phyloP scores from a whole-genome alignment of 2,113 vertebrate species.

The Amphiprion percula region DNA sequence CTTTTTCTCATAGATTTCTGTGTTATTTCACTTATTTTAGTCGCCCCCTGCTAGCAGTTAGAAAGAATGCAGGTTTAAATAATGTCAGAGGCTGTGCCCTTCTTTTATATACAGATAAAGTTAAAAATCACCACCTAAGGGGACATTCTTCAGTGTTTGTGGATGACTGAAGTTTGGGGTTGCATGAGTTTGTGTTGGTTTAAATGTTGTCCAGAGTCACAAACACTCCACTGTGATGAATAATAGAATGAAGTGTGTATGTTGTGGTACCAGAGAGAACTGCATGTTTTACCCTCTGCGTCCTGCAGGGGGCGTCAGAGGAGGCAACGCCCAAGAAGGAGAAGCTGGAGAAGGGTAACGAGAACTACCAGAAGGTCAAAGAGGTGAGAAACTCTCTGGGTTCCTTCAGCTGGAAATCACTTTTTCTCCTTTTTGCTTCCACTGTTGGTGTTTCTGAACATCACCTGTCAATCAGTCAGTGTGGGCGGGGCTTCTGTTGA shows the following conservation, averaged over 20 bases:
- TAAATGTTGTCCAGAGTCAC: background rate
- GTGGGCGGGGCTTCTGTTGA: conserved; percentile 12
- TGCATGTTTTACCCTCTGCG: conserved; percentile 60
- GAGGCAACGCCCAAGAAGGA: conserved; percentile 84
- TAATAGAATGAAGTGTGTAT: conserved; percentile 7
- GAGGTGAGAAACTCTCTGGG: conserved; percentile 83
- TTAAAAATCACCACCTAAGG: too few species aligned
- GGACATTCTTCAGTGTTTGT: too few species aligned
- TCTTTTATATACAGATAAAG: too few species aligned
- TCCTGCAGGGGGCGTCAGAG: conserved; percentile 77
- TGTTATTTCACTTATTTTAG: too few species aligned
- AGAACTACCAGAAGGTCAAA: conserved; percentile 95
- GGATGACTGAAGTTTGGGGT: too few species aligned
- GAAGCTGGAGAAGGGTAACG: conserved; percentile 90
- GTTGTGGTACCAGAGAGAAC: conserved; percentile 4
- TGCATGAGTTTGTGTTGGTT: too few species aligned
- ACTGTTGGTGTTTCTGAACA: conserved; percentile 17
- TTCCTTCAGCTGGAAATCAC: too few species aligned
- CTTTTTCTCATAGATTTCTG: too few species aligned
- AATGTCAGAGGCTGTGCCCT: too few species aligned
- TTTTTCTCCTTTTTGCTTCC: background rate
- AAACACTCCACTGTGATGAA: background rate
- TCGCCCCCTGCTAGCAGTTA: too few species aligned
- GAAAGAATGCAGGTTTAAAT: too few species aligned
- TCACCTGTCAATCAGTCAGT: conserved; percentile 29